phyloP scores from a whole-genome alignment of 2,113 vertebrate genomes.

The Melanostigma gelatinosum region DNA sequence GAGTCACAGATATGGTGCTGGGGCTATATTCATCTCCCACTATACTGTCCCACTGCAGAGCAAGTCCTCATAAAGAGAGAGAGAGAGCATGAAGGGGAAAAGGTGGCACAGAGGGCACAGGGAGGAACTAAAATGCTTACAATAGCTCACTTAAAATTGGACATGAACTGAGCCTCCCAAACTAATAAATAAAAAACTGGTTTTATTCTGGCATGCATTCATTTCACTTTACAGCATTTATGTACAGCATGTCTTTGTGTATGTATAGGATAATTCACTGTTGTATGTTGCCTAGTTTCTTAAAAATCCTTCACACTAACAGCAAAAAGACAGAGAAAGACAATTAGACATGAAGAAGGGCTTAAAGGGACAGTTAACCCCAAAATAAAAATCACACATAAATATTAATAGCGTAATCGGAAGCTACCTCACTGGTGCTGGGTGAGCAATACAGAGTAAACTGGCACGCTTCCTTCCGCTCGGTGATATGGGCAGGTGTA shows the following conservation, averaged over 20 bases:
- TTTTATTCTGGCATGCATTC: background rate
- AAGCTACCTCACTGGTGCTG: background rate
- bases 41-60: constrained; percentile 61
- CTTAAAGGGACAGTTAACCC: background rate
- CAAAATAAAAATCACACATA: too few relatives aligned
- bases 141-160: background rate
- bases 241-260: background rate
- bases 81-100: constrained; percentile 2
- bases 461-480: background rate
- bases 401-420: too few relatives aligned
- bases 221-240: background rate
- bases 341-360: background rate
- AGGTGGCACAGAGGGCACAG: background rate
- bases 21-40: constrained; percentile 58
- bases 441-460: background rate
- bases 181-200: background rate
- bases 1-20: constrained; percentile 52
- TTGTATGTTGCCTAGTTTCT: background rate
- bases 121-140: background rate
- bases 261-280: background rate
- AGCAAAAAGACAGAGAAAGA: background rate
- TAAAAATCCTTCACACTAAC: background rate
- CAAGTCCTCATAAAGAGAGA: constrained; percentile 10
- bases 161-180: background rate
- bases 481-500: background rate